These are phyloP conservation scores for Ptilorrhoa leucosticta DNA, from an alignment of 2,113 vertebrate species.

Conservation along the genomic window DNA sequence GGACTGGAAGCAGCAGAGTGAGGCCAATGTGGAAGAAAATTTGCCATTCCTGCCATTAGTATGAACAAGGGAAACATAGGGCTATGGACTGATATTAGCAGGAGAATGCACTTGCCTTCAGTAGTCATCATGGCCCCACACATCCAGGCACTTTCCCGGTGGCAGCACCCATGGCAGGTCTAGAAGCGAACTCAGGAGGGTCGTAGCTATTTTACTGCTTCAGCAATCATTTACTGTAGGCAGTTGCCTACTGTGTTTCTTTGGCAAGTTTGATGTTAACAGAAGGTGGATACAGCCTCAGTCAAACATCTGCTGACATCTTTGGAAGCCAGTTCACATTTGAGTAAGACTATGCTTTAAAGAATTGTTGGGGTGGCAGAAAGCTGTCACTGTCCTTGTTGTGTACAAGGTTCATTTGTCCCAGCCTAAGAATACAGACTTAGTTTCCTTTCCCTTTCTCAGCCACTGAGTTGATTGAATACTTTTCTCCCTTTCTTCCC, in stretches of 20 bases:
- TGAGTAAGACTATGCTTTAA: neutral
- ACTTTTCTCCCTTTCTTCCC: neutral
- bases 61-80: neutral
- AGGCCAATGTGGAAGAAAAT: neutral
- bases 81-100: neutral
- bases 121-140: neutral
- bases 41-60: neutral
- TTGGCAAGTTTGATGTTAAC: neutral
- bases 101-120: neutral
- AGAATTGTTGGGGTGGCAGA: neutral
- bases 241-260: neutral
- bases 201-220: neutral
- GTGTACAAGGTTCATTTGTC: neutral
- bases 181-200: neutral
- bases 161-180: neutral
- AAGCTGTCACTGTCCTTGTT: neutral
- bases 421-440: neutral
- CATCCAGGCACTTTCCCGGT: neutral
- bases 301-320: neutral
- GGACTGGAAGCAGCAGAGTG: neutral
- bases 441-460: neutral
- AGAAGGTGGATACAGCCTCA: neutral
- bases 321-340: neutral
- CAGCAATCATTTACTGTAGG: neutral
- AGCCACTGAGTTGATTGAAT: neutral